phyloP scores from a whole-genome alignment of 2,888 invertebrate species.

The Xestobium rufovillosum region DNA sequence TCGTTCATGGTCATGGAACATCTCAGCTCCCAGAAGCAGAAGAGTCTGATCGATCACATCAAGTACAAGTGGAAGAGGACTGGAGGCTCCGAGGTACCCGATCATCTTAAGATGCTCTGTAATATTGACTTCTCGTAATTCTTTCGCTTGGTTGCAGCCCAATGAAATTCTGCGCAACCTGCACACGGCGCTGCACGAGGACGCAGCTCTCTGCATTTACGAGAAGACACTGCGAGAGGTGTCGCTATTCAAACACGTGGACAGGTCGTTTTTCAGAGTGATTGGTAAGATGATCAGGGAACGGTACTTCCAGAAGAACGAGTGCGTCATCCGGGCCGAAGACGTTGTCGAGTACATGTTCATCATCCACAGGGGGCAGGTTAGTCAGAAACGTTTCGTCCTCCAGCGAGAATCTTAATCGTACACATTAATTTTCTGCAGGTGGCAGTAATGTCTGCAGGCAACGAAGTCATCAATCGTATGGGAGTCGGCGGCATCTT shows the following conservation, averaged over 20 bases:
- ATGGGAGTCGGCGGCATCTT: slow-evolving; percentile 51
- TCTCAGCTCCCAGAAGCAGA: slow-evolving; percentile 7
- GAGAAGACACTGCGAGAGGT: slow-evolving; percentile 48
- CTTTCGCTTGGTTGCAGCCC: slow-evolving; percentile 15
- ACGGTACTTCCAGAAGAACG: slow-evolving; percentile 47
- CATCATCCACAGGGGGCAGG: slow-evolving; percentile 49
- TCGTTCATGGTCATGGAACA: slow-evolving; percentile 16
- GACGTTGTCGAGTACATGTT: slow-evolving; percentile 47
- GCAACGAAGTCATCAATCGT: too few species aligned
- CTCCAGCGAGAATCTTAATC: slow-evolving; percentile 3
- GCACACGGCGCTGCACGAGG: slow-evolving; percentile 49
- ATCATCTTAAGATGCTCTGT: too few species aligned
- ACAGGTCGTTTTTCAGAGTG: slow-evolving; percentile 49
- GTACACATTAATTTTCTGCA: not conserved
- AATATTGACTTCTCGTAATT: too few species aligned
- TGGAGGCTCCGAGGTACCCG: slow-evolving; percentile 14
- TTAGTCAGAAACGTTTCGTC: slow-evolving; percentile 26
- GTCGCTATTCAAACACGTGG: slow-evolving; percentile 49
- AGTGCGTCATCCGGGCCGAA: slow-evolving; percentile 45
- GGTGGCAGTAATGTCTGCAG: too few species aligned
- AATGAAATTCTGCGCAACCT: slow-evolving; percentile 31
- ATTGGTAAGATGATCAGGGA: slow-evolving; percentile 48
- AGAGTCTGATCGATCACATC: slow-evolving; percentile 11
- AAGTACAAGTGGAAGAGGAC: slow-evolving; percentile 19
- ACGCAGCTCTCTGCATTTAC: slow-evolving; percentile 48